Evolutionary conservation across 2,888 invertebrate species (phyloP).

Genomic region (Lasioglossum pauxillum): DNA sequence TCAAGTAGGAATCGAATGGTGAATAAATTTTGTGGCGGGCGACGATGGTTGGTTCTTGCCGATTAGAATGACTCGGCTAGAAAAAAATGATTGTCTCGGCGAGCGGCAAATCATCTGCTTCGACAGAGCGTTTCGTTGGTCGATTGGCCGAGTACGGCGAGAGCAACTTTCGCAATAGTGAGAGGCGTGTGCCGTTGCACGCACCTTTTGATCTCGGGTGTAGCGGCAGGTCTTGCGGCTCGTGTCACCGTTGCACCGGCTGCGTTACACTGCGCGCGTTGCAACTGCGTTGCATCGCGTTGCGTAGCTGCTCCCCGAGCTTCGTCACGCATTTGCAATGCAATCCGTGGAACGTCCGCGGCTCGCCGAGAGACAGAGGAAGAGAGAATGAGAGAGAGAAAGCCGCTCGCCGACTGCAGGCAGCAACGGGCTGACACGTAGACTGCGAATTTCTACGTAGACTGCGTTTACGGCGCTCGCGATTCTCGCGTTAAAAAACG

Average conservation of each 20-base stretch:
- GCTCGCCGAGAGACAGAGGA: not conserved
- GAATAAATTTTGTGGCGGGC: not conserved
- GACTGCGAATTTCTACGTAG: conserved; percentile 1
- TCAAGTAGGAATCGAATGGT: too few species aligned
- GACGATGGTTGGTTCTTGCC: not conserved
- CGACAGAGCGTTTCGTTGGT: conserved; percentile 56
- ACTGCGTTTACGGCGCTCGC: not conserved
- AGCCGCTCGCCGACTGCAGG: not conserved
- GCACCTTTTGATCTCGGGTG: conserved; percentile 65
- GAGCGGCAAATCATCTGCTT: conserved; percentile 48
- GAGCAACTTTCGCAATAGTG: conserved; percentile 74
- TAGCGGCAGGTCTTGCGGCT: conserved; percentile 38
- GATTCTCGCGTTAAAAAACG: not conserved
- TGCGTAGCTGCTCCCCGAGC: conserved; percentile 49
- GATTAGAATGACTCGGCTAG: not conserved
- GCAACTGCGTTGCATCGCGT: conserved; percentile 9
- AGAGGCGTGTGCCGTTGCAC: conserved; percentile 76
- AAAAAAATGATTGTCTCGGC: not conserved
- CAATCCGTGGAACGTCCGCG: conserved; percentile 6
- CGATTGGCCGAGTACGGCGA: conserved; percentile 48
- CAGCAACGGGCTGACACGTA: not conserved
- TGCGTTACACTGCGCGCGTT: conserved; percentile 1
- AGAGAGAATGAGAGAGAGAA: not conserved
- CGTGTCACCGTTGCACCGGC: conserved; percentile 46
- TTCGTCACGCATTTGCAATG: conserved; percentile 22